Conservation (phyloP, 2,113 vertebrate genomes). For the Calyptommatus sinebrachiatus region DNA sequence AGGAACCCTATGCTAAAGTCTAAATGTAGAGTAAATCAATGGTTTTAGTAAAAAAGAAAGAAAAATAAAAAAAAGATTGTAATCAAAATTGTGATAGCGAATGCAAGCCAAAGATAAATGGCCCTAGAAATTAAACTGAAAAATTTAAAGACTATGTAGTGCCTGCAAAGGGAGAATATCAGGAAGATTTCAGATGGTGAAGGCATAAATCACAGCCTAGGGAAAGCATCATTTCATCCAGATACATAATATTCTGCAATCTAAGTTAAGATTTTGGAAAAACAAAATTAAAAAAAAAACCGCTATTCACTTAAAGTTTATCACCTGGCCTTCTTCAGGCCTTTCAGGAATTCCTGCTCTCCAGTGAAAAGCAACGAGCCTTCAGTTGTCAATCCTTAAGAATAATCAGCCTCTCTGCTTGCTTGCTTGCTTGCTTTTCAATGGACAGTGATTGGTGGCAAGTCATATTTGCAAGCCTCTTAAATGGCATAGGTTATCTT, state of each 20-base stretch:
- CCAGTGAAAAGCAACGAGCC: background rate
- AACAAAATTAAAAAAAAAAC: too few relatives aligned
- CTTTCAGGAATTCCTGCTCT: background rate
- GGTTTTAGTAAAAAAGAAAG: background rate
- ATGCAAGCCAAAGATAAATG: background rate
- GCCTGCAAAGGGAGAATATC: background rate
- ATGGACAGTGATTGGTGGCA: background rate
- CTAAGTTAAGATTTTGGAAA: background rate
- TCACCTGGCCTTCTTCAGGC: background rate
- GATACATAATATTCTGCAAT: fast-evolving
- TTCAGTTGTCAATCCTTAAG: background rate
- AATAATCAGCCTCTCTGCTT: background rate
- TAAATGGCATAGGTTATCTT: conserved; percentile 20
- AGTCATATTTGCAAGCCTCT: conserved; percentile 15
- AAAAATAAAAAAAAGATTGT: background rate
- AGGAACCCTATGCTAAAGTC: background rate
- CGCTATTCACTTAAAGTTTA: too few relatives aligned
- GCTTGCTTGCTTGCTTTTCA: background rate
- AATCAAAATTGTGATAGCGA: background rate
- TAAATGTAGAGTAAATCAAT: background rate
- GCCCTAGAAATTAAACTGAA: background rate
- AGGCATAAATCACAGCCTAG: background rate
- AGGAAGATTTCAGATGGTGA: background rate
- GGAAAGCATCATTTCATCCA: background rate
- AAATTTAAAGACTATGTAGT: background rate